phyloP scores from a whole-genome alignment of 1,140 invertebrate species.

The Drosophila parvula region DNA sequence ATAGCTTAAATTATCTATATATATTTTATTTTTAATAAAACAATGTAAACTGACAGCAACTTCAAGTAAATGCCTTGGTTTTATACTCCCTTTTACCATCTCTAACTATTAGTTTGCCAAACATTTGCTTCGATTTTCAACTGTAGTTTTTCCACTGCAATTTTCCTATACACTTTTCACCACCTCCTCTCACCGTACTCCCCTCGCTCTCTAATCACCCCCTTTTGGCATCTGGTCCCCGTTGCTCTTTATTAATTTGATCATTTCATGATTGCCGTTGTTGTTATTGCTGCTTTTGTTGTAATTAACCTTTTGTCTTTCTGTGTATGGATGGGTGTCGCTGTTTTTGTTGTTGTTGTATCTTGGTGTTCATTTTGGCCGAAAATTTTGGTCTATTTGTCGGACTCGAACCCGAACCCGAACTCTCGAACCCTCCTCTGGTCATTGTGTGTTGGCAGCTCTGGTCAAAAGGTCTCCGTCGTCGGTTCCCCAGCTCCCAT shows the following conservation, averaged over 20 bases:
- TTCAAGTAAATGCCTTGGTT: too few species aligned
- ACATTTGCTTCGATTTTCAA: slow-evolving; percentile 61
- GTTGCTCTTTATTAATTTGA: slow-evolving; percentile 79
- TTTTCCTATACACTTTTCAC: slow-evolving; percentile 62
- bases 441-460: slow-evolving; percentile 34
- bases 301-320: slow-evolving; percentile 82
- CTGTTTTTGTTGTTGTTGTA: slow-evolving; percentile 3
- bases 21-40: too few species aligned
- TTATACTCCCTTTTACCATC: slow-evolving; percentile 1
- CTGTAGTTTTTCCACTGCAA: slow-evolving; percentile 65
- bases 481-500: slow-evolving; percentile 38
- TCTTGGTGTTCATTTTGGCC: slow-evolving; percentile 39
- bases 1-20: not conserved
- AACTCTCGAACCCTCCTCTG: slow-evolving; percentile 2
- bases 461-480: slow-evolving; percentile 54
- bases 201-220: slow-evolving; percentile 43
- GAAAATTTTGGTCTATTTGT: slow-evolving; percentile 51
- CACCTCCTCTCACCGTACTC: not conserved
- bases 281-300: slow-evolving; percentile 61
- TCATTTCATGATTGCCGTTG: slow-evolving; percentile 74
- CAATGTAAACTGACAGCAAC: too few species aligned
- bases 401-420: slow-evolving; percentile 6
- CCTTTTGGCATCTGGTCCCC: slow-evolving; percentile 41
- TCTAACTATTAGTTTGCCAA: slow-evolving; percentile 18
- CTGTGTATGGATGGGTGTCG: slow-evolving; percentile 35